These are phyloP conservation scores for Yponomeuta plumbellus DNA, from an alignment of 2,888 invertebrate species.

Conservation along the genomic window DNA sequence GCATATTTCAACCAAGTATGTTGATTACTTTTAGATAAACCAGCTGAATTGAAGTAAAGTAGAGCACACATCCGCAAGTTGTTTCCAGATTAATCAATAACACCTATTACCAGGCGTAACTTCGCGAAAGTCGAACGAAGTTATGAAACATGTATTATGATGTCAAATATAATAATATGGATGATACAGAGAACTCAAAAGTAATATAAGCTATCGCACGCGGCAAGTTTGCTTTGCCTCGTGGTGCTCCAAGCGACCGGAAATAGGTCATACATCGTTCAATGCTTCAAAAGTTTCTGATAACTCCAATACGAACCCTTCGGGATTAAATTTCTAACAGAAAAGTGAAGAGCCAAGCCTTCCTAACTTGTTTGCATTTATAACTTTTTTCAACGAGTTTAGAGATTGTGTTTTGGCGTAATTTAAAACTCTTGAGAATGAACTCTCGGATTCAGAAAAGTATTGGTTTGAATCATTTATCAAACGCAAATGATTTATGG, in stretches of 20 bases:
- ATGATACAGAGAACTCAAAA: background rate
- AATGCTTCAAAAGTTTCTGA: slow-evolving; percentile 9
- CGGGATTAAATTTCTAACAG: background rate
- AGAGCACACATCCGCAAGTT: background rate
- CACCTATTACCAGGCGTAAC: background rate
- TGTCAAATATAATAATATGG: background rate
- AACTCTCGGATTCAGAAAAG: slow-evolving; percentile 1
- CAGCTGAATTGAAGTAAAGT: no score
- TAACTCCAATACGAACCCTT: slow-evolving; percentile 1
- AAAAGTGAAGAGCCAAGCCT: background rate
- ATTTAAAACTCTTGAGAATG: background rate
- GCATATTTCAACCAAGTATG: no score
- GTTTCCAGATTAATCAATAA: background rate
- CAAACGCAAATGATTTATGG: slow-evolving; percentile 68
- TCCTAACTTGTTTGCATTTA: background rate
- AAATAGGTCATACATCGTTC: slow-evolving; percentile 13
- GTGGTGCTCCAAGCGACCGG: slow-evolving; percentile 10
- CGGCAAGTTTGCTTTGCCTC: background rate
- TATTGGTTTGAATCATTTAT: slow-evolving; percentile 50
- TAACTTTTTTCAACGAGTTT: background rate
- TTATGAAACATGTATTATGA: background rate
- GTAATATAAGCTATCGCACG: background rate
- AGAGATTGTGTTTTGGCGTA: background rate
- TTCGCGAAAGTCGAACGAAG: background rate
- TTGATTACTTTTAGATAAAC: no score